Base-by-base conservation (phyloP, 2,888 invertebrate species). In the Eupithecia inturbata region DNA sequence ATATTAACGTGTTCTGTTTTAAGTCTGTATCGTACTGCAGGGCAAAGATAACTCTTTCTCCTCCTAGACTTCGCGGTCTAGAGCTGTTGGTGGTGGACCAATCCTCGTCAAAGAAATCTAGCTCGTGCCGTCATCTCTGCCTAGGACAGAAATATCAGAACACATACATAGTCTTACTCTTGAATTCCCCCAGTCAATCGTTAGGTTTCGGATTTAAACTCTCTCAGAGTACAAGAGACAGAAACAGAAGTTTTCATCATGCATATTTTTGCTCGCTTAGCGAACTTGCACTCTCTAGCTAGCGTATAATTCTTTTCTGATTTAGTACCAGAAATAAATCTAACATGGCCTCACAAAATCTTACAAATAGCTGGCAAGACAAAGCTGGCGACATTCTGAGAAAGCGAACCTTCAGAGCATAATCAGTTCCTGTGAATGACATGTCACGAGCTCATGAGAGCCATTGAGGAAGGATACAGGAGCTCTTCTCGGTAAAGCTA, bases 341-440 rank as follows among this genome's bases (percentile, higher is more conserved):
- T 53, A 10, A 22, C 49, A 53, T 53, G 10, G 57, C 57, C 12
- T 57, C 12, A 22, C 22, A 26, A 57, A 57, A 57, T 57, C 26
- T 57, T 14, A 26, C 26, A 57, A 57, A 57, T 22, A 57, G 12
- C 57, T 26, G 14, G 26, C 57, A 14, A 19, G 12, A 62, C 12
- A 62, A 31, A 0, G 31, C 19, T 62, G 62, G 19, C 31, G 62
- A 62, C 28, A 62, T 31, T 62, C 62, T 31, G 19, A 69, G 60
- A 69, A 69, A 28, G n/a, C 31, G 10, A 41, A 68, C 12, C 22
- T 12, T 26, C 57, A 26, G 57, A 57, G 57, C 57, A 57, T 57
- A 26, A 57, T 57, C 26, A 57, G 57, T 26, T 57, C 14, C 22
- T 57, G 57, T 57, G 57, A 57, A 57, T 26, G 57, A 57, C 14